Percentiles rank a stretch among this genome's conserved stretches.
These are phyloP conservation scores for Aeoliscus strigatus DNA, from an alignment of 2,797 vertebrate species.

Conservation along the genomic window DNA sequence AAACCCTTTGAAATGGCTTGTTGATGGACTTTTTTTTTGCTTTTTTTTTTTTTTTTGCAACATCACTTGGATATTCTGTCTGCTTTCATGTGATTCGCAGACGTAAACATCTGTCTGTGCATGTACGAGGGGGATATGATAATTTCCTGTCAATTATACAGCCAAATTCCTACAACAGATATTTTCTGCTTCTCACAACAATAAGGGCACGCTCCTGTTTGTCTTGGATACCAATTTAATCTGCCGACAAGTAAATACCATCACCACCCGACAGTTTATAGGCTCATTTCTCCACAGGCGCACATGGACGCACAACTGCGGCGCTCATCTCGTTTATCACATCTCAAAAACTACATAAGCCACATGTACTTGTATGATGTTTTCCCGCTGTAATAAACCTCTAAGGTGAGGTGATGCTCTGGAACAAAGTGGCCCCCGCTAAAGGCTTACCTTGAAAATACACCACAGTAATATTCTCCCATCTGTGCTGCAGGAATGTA, in stretches of 20 bases:
- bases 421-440: constrained; percentile 16
- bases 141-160: constrained; percentile 44
- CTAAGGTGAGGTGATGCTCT: too few species aligned
- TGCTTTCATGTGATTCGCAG: too few species aligned
- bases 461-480: constrained; percentile 41
- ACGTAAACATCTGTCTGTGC: constrained; percentile 18
- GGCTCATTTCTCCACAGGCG: too few species aligned
- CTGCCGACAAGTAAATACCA: too few species aligned
- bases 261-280: too few species aligned
- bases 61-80: too few species aligned
- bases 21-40: constrained; percentile 1
- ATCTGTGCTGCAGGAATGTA: constrained; percentile 40
- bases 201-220: constrained; percentile 20
- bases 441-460: constrained; percentile 12
- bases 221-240: constrained; percentile 29
- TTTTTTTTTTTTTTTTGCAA: constrained; percentile 17
- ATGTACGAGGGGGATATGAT: constrained; percentile 15
- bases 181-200: constrained; percentile 35
- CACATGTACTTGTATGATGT: neutral
- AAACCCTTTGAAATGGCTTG: too few species aligned
- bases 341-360: neutral
- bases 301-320: constrained; percentile 15
- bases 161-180: constrained; percentile 54
- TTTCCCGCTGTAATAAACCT: constrained; percentile 11
- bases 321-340: constrained; percentile 8